A percentile compares a stretch with the other conserved stretches of the same genome.
phyloP scores from a whole-genome alignment of 2,113 vertebrate genomes.

The Tetrao urogallus region DNA sequence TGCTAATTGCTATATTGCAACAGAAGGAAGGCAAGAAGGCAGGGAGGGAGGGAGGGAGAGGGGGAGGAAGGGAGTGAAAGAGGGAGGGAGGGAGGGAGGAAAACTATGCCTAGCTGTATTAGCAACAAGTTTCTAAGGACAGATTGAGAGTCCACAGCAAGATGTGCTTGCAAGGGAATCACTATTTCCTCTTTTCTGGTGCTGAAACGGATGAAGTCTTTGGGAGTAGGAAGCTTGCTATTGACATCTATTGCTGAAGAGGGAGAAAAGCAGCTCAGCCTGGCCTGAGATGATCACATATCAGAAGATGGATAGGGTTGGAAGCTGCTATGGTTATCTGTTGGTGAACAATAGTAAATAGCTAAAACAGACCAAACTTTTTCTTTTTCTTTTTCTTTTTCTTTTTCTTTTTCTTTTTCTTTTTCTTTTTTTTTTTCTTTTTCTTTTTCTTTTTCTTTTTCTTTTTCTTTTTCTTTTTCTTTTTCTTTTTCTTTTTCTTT shows the following conservation, averaged over 20 bases:
- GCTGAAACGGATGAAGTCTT: constrained; percentile 42
- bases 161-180: neutral
- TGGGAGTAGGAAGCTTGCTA: constrained; percentile 58
- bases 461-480: no score
- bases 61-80: neutral
- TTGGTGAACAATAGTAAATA: neutral
- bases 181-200: neutral
- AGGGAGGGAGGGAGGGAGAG: neutral
- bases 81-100: neutral
- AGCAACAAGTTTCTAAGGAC: neutral
- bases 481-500: no score
- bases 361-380: neutral
- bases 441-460: no score
- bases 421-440: no score
- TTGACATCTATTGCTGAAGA: constrained; percentile 72
- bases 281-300: neutral
- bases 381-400: neutral
- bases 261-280: constrained; percentile 58
- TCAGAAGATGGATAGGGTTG: neutral
- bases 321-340: neutral
- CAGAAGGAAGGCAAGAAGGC: neutral
- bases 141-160: constrained; percentile 17
- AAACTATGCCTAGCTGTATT: neutral
- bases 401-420: neutral
- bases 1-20: neutral